Evolutionary conservation across 2,113 vertebrate species (phyloP), one percentile per base, ranked within the genome.

Genomic region (Bos javanicus): DNA sequence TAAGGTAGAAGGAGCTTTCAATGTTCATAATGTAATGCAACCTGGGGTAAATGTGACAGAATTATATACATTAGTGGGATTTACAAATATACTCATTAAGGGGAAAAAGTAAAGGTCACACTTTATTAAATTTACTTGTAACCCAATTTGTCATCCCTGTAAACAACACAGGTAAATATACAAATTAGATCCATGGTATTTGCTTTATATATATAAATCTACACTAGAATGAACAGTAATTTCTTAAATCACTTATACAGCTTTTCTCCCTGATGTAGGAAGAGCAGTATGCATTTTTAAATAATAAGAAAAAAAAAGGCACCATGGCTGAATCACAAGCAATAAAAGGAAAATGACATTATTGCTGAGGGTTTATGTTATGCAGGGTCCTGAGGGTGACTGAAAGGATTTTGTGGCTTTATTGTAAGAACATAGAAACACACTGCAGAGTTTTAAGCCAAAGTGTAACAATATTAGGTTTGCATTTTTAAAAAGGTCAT

Each of bases 141-240:
- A 90, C 14, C 39, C 46, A 90, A 92, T 95, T 93, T 94, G 19
- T 94, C 84, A 90, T 95, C n/a, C 93, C 59, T 56, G 26, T 74
- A 96, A 97, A 97, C 93, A 96, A 95, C 12, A 3, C 12, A 94
- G 86, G 43, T 64, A 96, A 97, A 95, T 82, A 85, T 6, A 88
- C 7, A 95, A 87, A 59, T 92, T 62, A 94, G 90, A 62, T 78
- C 2, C 9, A 82, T 90, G 46, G 16, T 4, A 86, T 87, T 95
- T 94, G 33, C 19, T 91, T 85, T 25, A n/a, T 30, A 60, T 19
- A 15, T 30, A 30, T 15, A 88, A 83, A 30, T n/a, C 9, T 10
- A 85, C 13, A 39, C 28, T 78, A 78, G 48, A 56, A 62, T 57
- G 17, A 95, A 80, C 60, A 86, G 11, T 88, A 94, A 76, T 93